phyloP scores from a whole-genome alignment of 2,113 vertebrate genomes.

The Castor canadensis region DNA sequence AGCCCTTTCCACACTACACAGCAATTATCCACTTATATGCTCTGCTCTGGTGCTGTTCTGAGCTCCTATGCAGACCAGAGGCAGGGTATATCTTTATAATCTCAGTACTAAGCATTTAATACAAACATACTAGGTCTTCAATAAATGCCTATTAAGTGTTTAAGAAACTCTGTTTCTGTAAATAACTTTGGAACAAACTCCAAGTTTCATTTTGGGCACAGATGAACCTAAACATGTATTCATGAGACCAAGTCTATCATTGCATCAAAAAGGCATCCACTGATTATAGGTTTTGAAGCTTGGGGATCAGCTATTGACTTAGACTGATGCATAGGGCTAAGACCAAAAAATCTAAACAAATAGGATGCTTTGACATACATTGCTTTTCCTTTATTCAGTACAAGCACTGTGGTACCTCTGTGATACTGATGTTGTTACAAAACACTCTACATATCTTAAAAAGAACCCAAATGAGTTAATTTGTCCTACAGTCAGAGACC shows the following conservation, averaged over 20 bases:
- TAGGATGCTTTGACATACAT: background rate
- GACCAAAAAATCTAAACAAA: background rate
- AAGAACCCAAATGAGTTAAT: background rate
- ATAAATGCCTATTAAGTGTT: background rate
- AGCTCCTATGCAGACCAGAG: background rate
- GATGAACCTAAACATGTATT: background rate
- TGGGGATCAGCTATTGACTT: background rate
- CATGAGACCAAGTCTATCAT: background rate
- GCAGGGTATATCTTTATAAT: background rate
- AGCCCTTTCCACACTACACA: background rate
- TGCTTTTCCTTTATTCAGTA: background rate
- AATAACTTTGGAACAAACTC: slow-evolving; percentile 6
- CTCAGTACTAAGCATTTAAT: background rate
- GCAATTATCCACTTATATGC: background rate
- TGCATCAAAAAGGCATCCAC: background rate
- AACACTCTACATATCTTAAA: slow-evolving; percentile 19
- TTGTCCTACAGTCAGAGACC: background rate
- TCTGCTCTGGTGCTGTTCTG: background rate
- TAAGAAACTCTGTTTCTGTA: background rate
- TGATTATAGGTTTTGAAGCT: background rate
- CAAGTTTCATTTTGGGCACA: background rate
- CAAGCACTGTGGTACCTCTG: background rate
- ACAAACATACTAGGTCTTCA: background rate
- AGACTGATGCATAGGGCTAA: background rate
- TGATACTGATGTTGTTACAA: background rate